phyloP scores from a whole-genome alignment of 2,113 vertebrate genomes.

The Danionella cerebrum region DNA sequence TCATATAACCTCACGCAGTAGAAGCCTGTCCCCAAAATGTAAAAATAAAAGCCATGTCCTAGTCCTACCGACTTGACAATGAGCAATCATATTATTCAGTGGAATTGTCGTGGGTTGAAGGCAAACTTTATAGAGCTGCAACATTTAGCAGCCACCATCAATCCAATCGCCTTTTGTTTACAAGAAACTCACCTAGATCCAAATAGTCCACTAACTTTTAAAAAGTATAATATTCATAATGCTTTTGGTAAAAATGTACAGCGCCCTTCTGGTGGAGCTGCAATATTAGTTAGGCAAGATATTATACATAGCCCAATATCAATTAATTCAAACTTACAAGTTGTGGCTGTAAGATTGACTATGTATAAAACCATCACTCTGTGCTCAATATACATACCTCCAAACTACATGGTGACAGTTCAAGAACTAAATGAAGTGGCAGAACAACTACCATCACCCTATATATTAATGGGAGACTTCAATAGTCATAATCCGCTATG shows the following conservation, averaged over 20 bases:
- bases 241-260: neutral
- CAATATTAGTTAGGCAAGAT: neutral
- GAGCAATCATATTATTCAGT: neutral
- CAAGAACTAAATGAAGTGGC: neutral
- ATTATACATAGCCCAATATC: neutral
- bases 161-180: neutral
- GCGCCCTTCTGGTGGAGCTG: neutral
- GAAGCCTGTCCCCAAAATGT: neutral
- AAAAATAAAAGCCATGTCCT: neutral
- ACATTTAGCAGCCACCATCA: neutral
- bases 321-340: neutral
- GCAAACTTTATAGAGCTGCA: neutral
- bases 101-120: neutral
- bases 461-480: neutral
- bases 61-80: neutral
- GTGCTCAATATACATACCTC: neutral
- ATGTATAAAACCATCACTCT: neutral
- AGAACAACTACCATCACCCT: neutral
- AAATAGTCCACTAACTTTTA: neutral
- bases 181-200: neutral
- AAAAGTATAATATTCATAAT: neutral
- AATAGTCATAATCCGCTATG: neutral
- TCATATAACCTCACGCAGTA: neutral
- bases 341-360: neutral
- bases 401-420: neutral